phyloP scores from a whole-genome alignment of 2,113 vertebrate genomes.

The Cyphomyrus discorhynchus region DNA sequence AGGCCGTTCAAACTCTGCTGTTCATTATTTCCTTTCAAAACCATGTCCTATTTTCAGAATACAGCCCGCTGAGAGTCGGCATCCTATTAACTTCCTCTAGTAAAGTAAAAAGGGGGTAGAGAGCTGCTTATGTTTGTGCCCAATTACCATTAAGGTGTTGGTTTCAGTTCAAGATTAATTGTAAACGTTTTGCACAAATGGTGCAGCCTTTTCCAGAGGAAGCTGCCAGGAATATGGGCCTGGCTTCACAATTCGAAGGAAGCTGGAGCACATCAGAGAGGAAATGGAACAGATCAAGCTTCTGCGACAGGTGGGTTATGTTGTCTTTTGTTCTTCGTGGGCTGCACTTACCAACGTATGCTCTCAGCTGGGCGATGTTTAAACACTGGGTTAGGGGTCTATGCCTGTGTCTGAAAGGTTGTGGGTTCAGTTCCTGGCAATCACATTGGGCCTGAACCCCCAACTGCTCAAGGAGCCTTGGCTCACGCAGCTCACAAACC shows the following conservation, averaged over 20 bases:
- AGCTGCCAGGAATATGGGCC: conserved; percentile 78
- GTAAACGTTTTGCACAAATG: background rate
- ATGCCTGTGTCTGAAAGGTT: background rate
- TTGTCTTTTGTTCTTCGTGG: background rate
- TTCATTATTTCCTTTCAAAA: background rate
- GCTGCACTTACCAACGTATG: background rate
- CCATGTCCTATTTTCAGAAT: background rate
- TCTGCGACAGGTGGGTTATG: conserved; percentile 75
- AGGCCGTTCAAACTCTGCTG: background rate
- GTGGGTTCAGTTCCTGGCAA: background rate
- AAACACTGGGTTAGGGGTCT: background rate
- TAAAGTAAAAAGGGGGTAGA: background rate
- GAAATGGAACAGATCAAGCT: conserved; percentile 89
- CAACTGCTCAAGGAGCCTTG: background rate
- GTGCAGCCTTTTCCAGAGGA: conserved; percentile 76
- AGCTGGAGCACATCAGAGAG: conserved; percentile 95
- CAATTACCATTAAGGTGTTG: background rate
- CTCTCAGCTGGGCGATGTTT: background rate
- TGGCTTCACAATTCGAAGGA: conserved; percentile 96
- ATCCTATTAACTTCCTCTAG: background rate
- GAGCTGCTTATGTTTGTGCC: background rate
- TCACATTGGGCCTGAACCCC: background rate
- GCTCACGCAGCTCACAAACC: background rate
- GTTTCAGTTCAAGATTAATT: background rate
- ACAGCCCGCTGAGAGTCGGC: background rate